A percentile compares a stretch with the other conserved stretches of the same genome.
phyloP scores from a whole-genome alignment of 2,113 vertebrate species.

The Corythornis vintsioides region DNA sequence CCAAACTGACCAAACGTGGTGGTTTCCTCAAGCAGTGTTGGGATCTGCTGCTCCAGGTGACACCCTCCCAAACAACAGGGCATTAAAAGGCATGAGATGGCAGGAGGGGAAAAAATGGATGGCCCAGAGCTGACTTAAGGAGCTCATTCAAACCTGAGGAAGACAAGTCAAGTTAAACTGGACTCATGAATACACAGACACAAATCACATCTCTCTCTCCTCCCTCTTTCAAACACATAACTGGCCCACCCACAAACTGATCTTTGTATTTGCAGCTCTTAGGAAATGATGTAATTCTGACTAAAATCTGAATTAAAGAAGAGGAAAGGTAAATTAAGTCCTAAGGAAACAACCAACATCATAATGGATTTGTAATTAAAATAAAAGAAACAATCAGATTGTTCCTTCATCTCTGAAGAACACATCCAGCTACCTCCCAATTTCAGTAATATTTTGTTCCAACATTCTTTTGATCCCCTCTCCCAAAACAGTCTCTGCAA shows the following conservation, averaged over 20 bases:
- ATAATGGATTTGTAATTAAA: background rate
- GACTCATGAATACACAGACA: background rate
- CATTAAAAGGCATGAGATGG: background rate
- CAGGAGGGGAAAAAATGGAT: background rate
- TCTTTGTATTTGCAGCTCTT: background rate
- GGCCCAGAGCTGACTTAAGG: background rate
- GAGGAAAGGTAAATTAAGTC: constrained; percentile 34
- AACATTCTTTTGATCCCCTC: background rate
- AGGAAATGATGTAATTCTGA: background rate
- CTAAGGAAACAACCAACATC: background rate
- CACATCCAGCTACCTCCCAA: constrained; percentile 11
- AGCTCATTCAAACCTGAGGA: background rate
- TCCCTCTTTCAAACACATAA: background rate
- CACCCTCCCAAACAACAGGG: background rate
- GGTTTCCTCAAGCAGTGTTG: background rate
- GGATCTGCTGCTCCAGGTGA: background rate
- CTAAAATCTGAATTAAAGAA: constrained; percentile 12
- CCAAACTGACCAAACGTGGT: background rate
- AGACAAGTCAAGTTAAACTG: background rate
- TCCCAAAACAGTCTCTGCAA: constrained; percentile 14
- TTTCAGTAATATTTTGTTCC: constrained; percentile 19
- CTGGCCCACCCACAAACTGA: background rate
- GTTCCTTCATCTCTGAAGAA: constrained; percentile 18
- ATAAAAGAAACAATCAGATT: background rate
- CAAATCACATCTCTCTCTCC: background rate